These are phyloP conservation scores for Botia almorhae DNA, from an alignment of 2,797 vertebrate species.

Conservation along the genomic window DNA sequence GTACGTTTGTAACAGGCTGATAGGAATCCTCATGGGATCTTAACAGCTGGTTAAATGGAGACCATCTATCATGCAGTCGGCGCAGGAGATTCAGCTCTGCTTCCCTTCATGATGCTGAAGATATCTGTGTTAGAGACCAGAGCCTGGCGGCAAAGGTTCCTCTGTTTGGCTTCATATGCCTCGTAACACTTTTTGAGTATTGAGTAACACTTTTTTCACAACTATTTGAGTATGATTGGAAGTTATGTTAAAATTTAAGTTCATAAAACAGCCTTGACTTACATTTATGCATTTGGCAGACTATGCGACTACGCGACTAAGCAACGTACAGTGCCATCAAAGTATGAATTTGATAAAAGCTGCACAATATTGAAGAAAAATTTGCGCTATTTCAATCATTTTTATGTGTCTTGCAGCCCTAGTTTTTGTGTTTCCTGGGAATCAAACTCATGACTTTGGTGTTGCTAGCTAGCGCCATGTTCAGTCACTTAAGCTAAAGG, in stretches of 20 bases:
- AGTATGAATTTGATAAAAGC: too few species aligned
- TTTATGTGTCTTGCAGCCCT: too few species aligned
- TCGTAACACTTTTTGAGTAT: too few species aligned
- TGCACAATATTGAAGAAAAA: too few species aligned
- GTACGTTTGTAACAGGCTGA: slow-evolving; percentile 57
- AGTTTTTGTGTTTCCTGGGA: too few species aligned
- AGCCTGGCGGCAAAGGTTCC: neutral
- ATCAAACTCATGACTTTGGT: neutral
- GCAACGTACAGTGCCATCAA: neutral
- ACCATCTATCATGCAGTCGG: slow-evolving; percentile 63
- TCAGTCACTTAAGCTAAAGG: neutral
- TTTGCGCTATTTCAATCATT: too few species aligned
- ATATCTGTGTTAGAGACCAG: slow-evolving; percentile 11
- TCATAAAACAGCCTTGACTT: neutral
- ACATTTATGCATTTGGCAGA: neutral
- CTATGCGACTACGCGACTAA: neutral
- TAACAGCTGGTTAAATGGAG: slow-evolving; percentile 69
- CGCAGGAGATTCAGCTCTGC: slow-evolving; percentile 44
- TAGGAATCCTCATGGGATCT: slow-evolving; percentile 58
- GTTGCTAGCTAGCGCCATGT: neutral
- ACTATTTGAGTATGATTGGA: neutral
- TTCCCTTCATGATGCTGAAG: slow-evolving; percentile 5
- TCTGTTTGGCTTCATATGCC: neutral
- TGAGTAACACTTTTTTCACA: too few species aligned
- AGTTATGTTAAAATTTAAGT: slow-evolving; percentile 3